Conservation (phyloP, 2,888 invertebrate species). For the Epinotia brunnichana region DNA sequence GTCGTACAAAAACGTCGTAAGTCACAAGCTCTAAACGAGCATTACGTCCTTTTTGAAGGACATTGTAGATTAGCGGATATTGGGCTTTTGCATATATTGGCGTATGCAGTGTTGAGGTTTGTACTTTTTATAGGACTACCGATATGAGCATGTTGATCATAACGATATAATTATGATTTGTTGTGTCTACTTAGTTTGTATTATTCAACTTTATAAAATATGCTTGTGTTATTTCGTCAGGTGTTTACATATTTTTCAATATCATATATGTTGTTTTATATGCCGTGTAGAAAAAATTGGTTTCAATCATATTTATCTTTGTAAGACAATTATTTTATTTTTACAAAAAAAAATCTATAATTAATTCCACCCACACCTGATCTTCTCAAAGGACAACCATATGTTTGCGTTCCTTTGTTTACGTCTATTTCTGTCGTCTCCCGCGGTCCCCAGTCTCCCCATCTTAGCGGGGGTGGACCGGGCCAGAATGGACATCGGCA, state of each 20-base stretch:
- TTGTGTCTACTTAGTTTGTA: background rate
- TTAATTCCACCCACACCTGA: conserved; percentile 6
- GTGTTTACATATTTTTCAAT: too few species aligned
- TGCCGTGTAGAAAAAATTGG: too few species aligned
- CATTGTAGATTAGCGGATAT: background rate
- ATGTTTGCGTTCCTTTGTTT: conserved; percentile 27
- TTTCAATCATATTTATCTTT: too few species aligned
- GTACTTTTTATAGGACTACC: conserved; percentile 15
- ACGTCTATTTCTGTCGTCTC: conserved; percentile 25
- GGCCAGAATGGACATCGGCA: conserved; percentile 31
- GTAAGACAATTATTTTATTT: background rate
- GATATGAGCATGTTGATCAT: background rate
- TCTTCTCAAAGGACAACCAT: conserved; percentile 30
- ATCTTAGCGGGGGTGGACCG: conserved; percentile 31
- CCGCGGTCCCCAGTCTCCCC: conserved; percentile 32
- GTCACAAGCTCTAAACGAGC: background rate
- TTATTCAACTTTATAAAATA: background rate
- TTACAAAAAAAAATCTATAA: background rate
- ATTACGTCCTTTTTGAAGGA: conserved; percentile 6
- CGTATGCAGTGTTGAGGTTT: conserved; percentile 7
- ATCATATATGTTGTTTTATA: too few species aligned
- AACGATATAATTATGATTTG: background rate
- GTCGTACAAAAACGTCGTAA: conserved; percentile 4
- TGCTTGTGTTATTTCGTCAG: background rate
- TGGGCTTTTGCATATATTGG: conserved; percentile 8